Base-by-base conservation (phyloP, 2,888 invertebrate species). In the Microdon myrmicae region DNA sequence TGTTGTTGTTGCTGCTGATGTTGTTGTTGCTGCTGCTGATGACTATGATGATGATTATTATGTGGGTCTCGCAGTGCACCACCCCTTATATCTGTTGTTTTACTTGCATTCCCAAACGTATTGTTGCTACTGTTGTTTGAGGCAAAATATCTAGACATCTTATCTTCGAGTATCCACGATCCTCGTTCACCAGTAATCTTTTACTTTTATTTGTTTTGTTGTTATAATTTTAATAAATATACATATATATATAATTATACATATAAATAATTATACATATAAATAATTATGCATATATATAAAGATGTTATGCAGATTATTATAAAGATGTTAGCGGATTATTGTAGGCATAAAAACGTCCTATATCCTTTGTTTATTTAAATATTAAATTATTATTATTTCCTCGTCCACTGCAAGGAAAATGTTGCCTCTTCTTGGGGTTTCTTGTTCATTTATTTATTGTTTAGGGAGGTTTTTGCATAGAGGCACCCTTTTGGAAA, bases 21-120 rank as follows among this genome's bases (percentile, higher is more conserved):
- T 3, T 20, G 69, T 41, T 69, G 67, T 38, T 68, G 67, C 26
- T 69, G 72, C 44, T 70, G 73, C 68, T 68, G 69, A 35, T 70
- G 71, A 47, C 20, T 48, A 28, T 2, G 64, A 49, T 1, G 56
- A 29, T 10, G 54, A 47, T 17, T 53, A 29, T 17, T 35, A 23
- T 68, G 60, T 59, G 64, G 58, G 13, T 70, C 53, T 45, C 61
- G 69, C 31, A 61, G 61, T 64, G 61, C 29, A 51, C 59, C 54
- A 44, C 31, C 54, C 31, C 39, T 45, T 53, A 38, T 58, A 29
- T 60, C 68, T 68, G 67, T 64, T 60, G 69, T 58, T 68, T 68
- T 69, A 67, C 48, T 69, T 55, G 67, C 68, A 41, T 68, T 68
- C 39, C 67, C 60, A 67, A 64, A 56, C 53, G 43, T 35, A 22